Evolutionary conservation across 2,797 vertebrate genomes (phyloP), one percentile per base, ranked within the genome.

Genomic region (Ibycter americanus): DNA sequence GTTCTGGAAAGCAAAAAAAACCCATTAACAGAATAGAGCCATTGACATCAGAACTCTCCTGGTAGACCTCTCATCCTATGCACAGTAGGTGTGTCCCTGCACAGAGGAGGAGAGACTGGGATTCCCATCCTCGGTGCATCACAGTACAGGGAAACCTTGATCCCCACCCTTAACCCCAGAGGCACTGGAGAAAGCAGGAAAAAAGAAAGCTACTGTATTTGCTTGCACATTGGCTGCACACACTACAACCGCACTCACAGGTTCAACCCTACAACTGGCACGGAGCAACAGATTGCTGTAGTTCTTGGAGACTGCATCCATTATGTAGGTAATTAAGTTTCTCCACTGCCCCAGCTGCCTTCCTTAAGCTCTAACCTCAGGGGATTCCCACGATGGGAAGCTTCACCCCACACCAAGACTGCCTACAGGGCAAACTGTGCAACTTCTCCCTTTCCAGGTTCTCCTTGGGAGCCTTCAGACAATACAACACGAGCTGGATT

Each of bases 361-460:
- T 92, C 76, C 82, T 89, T 49, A 94, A 95, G 27, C 76, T 91
- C 32, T 91, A 21, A 85, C 92, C 91, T 81, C 56, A 36, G 92
- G 91, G 82, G 23, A 95, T 95, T 95, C 94, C 92, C 96, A 96
- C 12, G 0, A 11, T 88, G 74, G 44, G 81, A 94, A 91, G 89
- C 67, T 87, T 95, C 88, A 73, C 89, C 92, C 49, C 84, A 49
- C 87, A 93, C 84, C 6, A 3, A 56, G 92, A 68, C 49, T 68
- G 61, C 89, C 94, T 76, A n/a, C 46, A 61, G 74, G 56, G 49
- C 67, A 65, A 95, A 74, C 92, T n/a, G 47, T 59, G 76, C 84
- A 95, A 44, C 63, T 92, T 55, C 81, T 70, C 34, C 8, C 1
- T n/a, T 87, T 92, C 71, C 92, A 88, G 78, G 65, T 61, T 94